phyloP scores from a whole-genome alignment of 2,888 invertebrate genomes.

The Drosophila tanythrix region DNA sequence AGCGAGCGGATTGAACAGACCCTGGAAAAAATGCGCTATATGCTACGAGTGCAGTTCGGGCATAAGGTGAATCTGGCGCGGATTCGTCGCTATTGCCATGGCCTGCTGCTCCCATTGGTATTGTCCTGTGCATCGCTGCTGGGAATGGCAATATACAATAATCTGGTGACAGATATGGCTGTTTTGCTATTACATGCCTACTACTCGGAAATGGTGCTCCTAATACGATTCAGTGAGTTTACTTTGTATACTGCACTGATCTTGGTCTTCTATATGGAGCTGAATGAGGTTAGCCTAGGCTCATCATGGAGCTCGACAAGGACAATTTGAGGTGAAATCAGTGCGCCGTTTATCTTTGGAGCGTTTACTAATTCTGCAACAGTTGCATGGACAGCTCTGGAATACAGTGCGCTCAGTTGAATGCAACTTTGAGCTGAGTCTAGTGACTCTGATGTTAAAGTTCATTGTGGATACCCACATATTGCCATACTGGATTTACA shows the following conservation, averaged over 20 bases:
- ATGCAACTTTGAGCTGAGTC: slow-evolving; percentile 63
- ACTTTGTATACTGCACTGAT: slow-evolving; percentile 51
- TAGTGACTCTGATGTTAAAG: slow-evolving; percentile 63
- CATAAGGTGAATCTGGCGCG: slow-evolving; percentile 31
- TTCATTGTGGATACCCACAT: slow-evolving; percentile 64
- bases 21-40: slow-evolving; percentile 34
- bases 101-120: slow-evolving; percentile 21
- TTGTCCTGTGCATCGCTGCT: background rate
- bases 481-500: slow-evolving; percentile 71
- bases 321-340: slow-evolving; percentile 30
- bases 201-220: slow-evolving; percentile 71
- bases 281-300: slow-evolving; percentile 26
- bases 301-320: slow-evolving; percentile 50
- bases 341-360: slow-evolving; percentile 31
- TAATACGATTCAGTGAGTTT: slow-evolving; percentile 68
- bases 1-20: slow-evolving; percentile 41
- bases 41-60: slow-evolving; percentile 49
- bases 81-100: slow-evolving; percentile 38
- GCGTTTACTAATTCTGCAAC: slow-evolving; percentile 51
- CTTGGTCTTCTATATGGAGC: slow-evolving; percentile 54
- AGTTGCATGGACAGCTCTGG: slow-evolving; percentile 70
- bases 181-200: slow-evolving; percentile 25
- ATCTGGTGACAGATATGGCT: background rate
- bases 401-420: slow-evolving; percentile 59
- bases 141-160: slow-evolving; percentile 4